phyloP scores from a whole-genome alignment of 2,797 vertebrate genomes.

The Leptatherina wallacei region DNA sequence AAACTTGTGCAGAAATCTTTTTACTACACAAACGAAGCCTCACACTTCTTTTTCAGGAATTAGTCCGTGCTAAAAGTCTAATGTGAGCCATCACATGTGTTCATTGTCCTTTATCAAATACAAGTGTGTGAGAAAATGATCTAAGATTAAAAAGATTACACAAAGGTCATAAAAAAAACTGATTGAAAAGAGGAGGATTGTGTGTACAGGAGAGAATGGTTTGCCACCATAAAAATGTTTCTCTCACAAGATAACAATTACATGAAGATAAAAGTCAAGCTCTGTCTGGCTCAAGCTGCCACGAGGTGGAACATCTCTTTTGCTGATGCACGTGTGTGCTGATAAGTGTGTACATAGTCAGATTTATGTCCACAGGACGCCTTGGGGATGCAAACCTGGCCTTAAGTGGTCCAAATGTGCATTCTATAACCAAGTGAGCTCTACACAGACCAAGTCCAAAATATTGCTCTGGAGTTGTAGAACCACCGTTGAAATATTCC shows the following conservation, averaged over 20 bases:
- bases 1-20: too few species aligned
- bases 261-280: constrained; percentile 45
- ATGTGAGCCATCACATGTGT: too few species aligned
- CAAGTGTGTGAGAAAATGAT: too few species aligned
- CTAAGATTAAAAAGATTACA: too few species aligned
- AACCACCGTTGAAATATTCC: neutral
- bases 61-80: too few species aligned
- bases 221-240: constrained; percentile 38
- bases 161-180: neutral
- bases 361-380: neutral
- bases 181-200: neutral
- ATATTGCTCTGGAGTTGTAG: neutral
- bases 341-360: constrained; percentile 3
- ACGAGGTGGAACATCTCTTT: constrained; percentile 36
- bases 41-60: too few species aligned
- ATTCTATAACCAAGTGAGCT: neutral
- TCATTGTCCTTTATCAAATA: too few species aligned
- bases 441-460: neutral
- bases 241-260: constrained; percentile 51
- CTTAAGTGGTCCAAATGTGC: neutral
- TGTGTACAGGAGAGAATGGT: neutral
- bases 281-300: constrained; percentile 35
- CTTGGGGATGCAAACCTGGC: neutral
- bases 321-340: constrained; percentile 43
- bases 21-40: too few species aligned